Evolutionary conservation across 1,140 invertebrate species (phyloP), one percentile per base, ranked within the genome.

Genomic region (Pectinophora gossypiella): DNA sequence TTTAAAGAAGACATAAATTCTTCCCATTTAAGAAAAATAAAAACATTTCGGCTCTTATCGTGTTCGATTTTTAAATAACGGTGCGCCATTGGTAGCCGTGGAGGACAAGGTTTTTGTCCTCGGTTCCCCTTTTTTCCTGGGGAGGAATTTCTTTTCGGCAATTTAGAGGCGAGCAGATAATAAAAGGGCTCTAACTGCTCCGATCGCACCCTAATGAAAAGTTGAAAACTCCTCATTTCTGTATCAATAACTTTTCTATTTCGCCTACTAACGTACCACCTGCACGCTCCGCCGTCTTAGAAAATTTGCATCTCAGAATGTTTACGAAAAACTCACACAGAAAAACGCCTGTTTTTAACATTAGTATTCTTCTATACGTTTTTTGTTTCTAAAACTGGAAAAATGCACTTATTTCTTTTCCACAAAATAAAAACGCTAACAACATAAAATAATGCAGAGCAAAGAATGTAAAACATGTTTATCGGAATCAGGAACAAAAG

Each of bases 141-240:
- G 74, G 71, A 65, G 68, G 72, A 72, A 84, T 86, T 84, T 88
- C 87, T 76, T 87, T 88, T 86, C 67, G 82, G 83, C 86, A 89
- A 88, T 89, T 89, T 87, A 87, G 69, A 87, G 78, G 75, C 79
- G 76, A 82, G 78, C 68, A 85, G 87, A 89, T 89, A 89, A 89
- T 89, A 89, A 89, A 89, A 88, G 81, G 87, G 82, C 83, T 86
- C 81, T 88, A 89, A 89, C 81, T 87, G 83, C 77, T 72, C 61
- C 69, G 68, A 82, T 82, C 76, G 73, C 73, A 69, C 84, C 75
- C 76, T 87, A 87, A 87, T 87, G 81, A 87, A 86, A 86, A 83
- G 72, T 86, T 73, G 69, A 76, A 76, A 80, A 75, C 67, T 79
- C 74, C 56, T 76, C 74, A 83, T 83, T 84, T 78, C 73, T 73